A percentile compares a stretch with the other conserved stretches of the same genome.
Evolutionary conservation across 64 coral and sea anemone genomes (phyloP).

Genomic region (Montipora cactus): DNA sequence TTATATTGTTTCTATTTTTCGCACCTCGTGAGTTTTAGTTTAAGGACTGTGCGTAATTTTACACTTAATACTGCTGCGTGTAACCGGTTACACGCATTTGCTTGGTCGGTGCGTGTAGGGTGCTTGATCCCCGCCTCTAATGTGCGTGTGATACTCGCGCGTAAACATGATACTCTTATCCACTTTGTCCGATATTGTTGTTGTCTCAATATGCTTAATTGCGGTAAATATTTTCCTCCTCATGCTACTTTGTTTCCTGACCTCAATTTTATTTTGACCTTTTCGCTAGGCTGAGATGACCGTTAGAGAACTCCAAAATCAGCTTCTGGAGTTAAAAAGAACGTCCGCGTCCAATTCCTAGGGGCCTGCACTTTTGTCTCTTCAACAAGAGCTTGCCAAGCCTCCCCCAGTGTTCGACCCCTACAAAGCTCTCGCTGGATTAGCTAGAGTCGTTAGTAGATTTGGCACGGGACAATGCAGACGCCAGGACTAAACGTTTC

Average conservation of each 20-base stretch:
- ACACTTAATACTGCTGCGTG: not conserved
- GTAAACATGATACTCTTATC: not conserved
- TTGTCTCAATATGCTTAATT: not conserved
- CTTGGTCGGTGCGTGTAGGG: not conserved
- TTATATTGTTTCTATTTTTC: not conserved
- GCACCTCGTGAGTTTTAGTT: not conserved
- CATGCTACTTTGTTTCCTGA: not conserved
- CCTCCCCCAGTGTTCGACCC: too few relatives aligned
- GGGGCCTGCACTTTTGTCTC: not conserved
- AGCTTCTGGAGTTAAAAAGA: not conserved
- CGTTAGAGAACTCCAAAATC: conserved; percentile 1
- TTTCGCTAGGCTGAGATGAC: not conserved
- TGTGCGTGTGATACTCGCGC: not conserved
- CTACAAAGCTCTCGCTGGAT: not conserved
- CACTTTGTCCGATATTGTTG: not conserved
- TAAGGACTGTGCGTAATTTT: not conserved
- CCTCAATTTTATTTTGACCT: not conserved
- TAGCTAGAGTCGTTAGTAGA: not conserved
- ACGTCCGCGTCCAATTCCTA: not conserved
- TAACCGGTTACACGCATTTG: not conserved
- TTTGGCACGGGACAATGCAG: not conserved
- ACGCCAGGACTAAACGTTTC: not conserved
- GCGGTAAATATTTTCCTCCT: not conserved
- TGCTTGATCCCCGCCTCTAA: not conserved
- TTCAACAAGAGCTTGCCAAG: too few relatives aligned